These are phyloP conservation scores for Spodoptera litura DNA, from an alignment of 1,140 invertebrate species.

Conservation along the genomic window DNA sequence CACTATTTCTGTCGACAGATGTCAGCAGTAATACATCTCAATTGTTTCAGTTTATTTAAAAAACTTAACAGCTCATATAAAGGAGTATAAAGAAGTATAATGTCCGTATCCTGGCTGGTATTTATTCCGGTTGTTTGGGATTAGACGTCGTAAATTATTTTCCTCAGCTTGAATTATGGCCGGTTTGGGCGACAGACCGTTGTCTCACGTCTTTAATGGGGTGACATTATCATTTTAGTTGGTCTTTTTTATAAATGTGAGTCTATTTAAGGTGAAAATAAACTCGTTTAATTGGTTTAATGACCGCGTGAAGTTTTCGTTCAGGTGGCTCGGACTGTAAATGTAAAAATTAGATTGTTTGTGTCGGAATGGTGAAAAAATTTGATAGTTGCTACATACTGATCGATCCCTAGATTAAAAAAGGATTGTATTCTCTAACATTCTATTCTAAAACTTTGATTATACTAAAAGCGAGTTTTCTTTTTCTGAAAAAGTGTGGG, in stretches of 20 bases:
- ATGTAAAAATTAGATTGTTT: neutral
- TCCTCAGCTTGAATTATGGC: conserved; percentile 72
- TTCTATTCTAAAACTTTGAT: too few relatives aligned
- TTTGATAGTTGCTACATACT: neutral
- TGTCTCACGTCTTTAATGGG: conserved; percentile 67
- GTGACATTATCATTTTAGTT: conserved; percentile 61
- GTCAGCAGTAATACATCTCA: conserved; percentile 25
- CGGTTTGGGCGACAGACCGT: conserved; percentile 64
- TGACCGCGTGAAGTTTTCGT: conserved; percentile 19
- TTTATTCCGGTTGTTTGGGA: conserved; percentile 71
- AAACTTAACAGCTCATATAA: conserved; percentile 65
- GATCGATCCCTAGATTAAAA: conserved; percentile 10
- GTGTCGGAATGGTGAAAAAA: neutral
- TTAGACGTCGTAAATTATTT: conserved; percentile 77
- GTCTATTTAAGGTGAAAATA: conserved; percentile 50
- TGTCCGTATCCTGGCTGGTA: conserved; percentile 70
- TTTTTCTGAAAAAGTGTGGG: too few relatives aligned
- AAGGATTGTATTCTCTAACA: too few relatives aligned
- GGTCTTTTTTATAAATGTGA: conserved; percentile 55
- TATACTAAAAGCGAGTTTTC: too few relatives aligned
- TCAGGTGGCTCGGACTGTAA: neutral
- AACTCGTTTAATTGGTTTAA: conserved; percentile 52
- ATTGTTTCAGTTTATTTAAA: conserved; percentile 54
- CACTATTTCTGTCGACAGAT: conserved; percentile 20
- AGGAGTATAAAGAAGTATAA: conserved; percentile 59